phyloP scores from a whole-genome alignment of 53 echinoderm and acorn worm genomes.

The Echinometra lucunter region DNA sequence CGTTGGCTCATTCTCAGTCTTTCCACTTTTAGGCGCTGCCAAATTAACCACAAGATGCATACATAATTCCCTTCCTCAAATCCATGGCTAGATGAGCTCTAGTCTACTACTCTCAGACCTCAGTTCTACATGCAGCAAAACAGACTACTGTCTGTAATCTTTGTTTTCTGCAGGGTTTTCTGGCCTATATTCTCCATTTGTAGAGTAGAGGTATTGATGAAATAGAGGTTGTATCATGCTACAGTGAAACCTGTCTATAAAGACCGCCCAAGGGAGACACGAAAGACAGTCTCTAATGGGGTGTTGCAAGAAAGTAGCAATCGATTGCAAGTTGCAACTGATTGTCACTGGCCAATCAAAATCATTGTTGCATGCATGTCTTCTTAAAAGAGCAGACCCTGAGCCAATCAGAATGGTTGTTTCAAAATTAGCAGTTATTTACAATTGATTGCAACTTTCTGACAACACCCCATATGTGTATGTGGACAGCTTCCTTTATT shows the following conservation, averaged over 20 bases:
- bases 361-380: too few species aligned
- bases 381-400: too few species aligned
- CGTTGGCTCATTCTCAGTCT: not conserved
- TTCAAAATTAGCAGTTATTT: too few species aligned
- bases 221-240: not conserved
- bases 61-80: conserved; percentile 26
- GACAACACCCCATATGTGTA: too few species aligned
- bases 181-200: not conserved
- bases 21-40: conserved; percentile 32
- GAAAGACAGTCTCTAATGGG: too few species aligned
- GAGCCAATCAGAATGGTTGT: too few species aligned
- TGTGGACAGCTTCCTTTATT: not conserved
- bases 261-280: too few species aligned
- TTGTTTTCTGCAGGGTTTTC: not conserved
- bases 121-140: not conserved
- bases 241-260: too few species aligned
- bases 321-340: too few species aligned
- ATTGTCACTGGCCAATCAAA: too few species aligned
- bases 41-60: conserved; percentile 52
- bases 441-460: too few species aligned
- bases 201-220: not conserved
- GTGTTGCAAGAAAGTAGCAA: too few species aligned
- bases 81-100: not conserved
- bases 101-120: conserved; percentile 7
- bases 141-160: not conserved